These are phyloP conservation scores for Pseudoips prasinana DNA, from an alignment of 2,888 invertebrate species.

Conservation along the genomic window DNA sequence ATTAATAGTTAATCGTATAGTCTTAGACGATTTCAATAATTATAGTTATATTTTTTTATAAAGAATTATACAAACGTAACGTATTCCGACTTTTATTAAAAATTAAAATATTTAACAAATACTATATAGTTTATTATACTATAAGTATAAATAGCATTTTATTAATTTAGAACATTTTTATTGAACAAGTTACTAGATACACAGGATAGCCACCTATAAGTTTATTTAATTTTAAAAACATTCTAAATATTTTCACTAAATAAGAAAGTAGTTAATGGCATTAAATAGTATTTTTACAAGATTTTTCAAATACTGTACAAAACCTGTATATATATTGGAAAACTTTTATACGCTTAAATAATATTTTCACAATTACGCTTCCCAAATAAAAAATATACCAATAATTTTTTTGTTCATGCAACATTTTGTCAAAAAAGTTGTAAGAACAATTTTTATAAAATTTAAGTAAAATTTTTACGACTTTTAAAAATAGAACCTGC, in stretches of 20 bases:
- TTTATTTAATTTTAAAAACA: slow-evolving; percentile 52
- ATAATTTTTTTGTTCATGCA: slow-evolving; percentile 24
- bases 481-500: slow-evolving; percentile 45
- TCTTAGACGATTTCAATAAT: slow-evolving; percentile 64
- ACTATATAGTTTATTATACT: slow-evolving; percentile 62
- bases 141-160: slow-evolving; percentile 58
- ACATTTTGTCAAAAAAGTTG: slow-evolving; percentile 37
- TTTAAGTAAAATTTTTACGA: slow-evolving; percentile 14
- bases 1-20: slow-evolving; percentile 70
- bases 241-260: slow-evolving; percentile 53
- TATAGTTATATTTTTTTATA: slow-evolving; percentile 51
- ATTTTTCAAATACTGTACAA: slow-evolving; percentile 40
- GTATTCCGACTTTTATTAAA: slow-evolving; percentile 46
- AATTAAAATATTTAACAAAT: slow-evolving; percentile 72
- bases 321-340: slow-evolving; percentile 45
- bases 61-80: slow-evolving; percentile 72
- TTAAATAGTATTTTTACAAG: slow-evolving; percentile 29
- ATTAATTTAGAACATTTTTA: slow-evolving; percentile 72
- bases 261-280: slow-evolving; percentile 46
- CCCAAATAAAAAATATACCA: slow-evolving; percentile 17
- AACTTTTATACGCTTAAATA: slow-evolving; percentile 28
- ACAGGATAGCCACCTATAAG: slow-evolving; percentile 60
- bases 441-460: slow-evolving; percentile 29
- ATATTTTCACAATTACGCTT: slow-evolving; percentile 12
- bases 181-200: slow-evolving; percentile 72